Percentiles rank a stretch among this genome's conserved stretches.
Evolutionary conservation across 1,140 invertebrate genomes (phyloP).

Genomic region (Oryzaephilus surinamensis): DNA sequence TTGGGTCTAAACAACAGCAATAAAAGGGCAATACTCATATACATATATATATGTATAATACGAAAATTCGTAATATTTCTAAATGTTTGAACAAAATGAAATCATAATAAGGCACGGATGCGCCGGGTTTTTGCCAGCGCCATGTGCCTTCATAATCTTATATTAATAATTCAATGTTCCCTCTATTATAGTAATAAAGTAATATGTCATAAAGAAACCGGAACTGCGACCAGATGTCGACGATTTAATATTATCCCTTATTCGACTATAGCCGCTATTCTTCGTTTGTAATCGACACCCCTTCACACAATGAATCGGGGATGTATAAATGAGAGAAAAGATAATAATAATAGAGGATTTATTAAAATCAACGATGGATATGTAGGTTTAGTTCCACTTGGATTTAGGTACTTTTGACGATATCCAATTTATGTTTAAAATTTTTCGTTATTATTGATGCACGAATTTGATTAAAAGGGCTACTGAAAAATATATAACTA

Average conservation of each 20-base stretch:
- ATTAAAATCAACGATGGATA: too few species aligned
- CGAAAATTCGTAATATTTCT: too few species aligned
- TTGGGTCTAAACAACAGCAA: too few species aligned
- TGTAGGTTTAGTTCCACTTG: too few species aligned
- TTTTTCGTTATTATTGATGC: too few species aligned
- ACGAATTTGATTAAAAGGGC: too few species aligned
- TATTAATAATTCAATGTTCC: slow-evolving; percentile 39
- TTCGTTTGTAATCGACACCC: slow-evolving; percentile 9
- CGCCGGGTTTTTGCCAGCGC: slow-evolving; percentile 24
- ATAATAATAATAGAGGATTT: slow-evolving; percentile 13
- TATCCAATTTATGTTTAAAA: too few species aligned
- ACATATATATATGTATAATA: too few species aligned
- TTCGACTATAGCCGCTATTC: slow-evolving; percentile 9
- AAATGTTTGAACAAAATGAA: too few species aligned
- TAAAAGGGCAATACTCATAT: too few species aligned
- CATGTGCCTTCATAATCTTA: slow-evolving; percentile 35
- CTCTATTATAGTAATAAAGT: slow-evolving; percentile 38
- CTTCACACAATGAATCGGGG: slow-evolving; percentile 2
- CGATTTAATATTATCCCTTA: slow-evolving; percentile 32
- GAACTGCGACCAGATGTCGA: slow-evolving; percentile 30
- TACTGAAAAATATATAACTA: too few species aligned
- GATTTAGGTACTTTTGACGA: too few species aligned
- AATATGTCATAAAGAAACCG: slow-evolving; percentile 36
- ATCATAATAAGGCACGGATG: slow-evolving; percentile 24
- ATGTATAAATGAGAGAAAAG: slow-evolving; percentile 3